A percentile compares a stretch with the other conserved stretches of the same genome.
Evolutionary conservation across 2,888 invertebrate species (phyloP).

Genomic region (Heliothis peltigera): DNA sequence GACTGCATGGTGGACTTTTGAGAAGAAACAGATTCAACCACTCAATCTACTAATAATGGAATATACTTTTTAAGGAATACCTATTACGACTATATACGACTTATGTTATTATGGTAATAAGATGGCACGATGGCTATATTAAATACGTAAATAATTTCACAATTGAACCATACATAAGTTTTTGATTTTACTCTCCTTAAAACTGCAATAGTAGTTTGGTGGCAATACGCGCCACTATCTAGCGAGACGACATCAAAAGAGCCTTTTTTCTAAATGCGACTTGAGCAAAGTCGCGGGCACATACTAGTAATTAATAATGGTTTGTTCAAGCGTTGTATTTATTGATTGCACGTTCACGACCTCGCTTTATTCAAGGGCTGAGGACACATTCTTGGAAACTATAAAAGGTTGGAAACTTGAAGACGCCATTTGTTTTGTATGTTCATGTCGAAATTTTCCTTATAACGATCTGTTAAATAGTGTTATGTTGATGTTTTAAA

Average conservation of each 20-base stretch:
- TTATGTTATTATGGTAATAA: too few relatives aligned
- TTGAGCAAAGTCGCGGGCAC: slow-evolving; percentile 14
- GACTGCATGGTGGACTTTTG: too few relatives aligned
- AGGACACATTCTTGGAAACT: slow-evolving; percentile 68
- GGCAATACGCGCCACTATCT: background rate
- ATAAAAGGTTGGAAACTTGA: slow-evolving; percentile 55
- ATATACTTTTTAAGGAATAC: too few relatives aligned
- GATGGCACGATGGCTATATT: too few relatives aligned
- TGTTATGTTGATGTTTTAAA: slow-evolving; percentile 2
- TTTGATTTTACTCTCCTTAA: too few relatives aligned
- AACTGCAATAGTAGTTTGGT: too few relatives aligned
- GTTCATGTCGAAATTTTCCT: slow-evolving; percentile 56
- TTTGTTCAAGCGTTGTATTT: slow-evolving; percentile 59
- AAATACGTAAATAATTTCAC: too few relatives aligned
- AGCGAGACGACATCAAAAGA: background rate
- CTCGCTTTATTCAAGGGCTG: slow-evolving; percentile 62
- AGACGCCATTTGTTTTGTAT: slow-evolving; percentile 49
- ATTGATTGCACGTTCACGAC: slow-evolving; percentile 60
- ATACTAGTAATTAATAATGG: slow-evolving; percentile 60
- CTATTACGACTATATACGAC: too few relatives aligned
- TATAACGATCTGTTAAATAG: slow-evolving; percentile 40
- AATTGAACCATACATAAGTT: too few relatives aligned
- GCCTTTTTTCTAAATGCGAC: background rate
- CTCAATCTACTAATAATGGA: too few relatives aligned
- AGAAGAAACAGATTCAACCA: too few relatives aligned